Conservation (phyloP, 2,888 invertebrate genomes). For the Xestia ashworthii region DNA sequence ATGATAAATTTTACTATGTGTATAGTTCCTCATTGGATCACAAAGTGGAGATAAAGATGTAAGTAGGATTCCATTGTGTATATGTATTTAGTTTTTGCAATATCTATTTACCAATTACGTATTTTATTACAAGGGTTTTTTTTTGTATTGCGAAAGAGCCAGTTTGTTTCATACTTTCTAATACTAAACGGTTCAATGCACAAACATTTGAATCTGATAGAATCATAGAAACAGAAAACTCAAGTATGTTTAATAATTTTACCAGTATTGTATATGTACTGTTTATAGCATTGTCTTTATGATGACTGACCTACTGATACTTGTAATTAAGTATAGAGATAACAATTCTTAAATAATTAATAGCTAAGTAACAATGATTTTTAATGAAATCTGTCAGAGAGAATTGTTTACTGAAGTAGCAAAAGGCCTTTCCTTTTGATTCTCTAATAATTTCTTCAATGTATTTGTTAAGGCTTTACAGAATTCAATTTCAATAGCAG, state of each 20-base stretch:
- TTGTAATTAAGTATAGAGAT: not conserved
- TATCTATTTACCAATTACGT: conserved; percentile 15
- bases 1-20: conserved; percentile 95
- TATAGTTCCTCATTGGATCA: conserved; percentile 97
- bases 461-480: not conserved
- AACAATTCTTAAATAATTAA: too few species aligned
- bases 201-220: not conserved
- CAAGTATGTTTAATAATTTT: not conserved
- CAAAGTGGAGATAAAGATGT: conserved; percentile 98
- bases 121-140: conserved; percentile 3
- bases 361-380: not conserved
- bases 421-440: not conserved
- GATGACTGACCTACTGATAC: conserved; percentile 18
- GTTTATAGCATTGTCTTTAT: not conserved
- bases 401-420: not conserved
- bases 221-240: not conserved
- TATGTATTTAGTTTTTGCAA: not conserved
- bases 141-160: conserved; percentile 28
- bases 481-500: not conserved
- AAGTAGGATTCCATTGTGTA: conserved; percentile 80
- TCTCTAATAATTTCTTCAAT: not conserved
- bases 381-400: not conserved
- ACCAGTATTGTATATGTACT: not conserved
- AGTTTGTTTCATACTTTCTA: conserved; percentile 10
- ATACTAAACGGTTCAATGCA: not conserved